Conservation (phyloP, 2,113 vertebrate species). For the Sus scrofa region DNA sequence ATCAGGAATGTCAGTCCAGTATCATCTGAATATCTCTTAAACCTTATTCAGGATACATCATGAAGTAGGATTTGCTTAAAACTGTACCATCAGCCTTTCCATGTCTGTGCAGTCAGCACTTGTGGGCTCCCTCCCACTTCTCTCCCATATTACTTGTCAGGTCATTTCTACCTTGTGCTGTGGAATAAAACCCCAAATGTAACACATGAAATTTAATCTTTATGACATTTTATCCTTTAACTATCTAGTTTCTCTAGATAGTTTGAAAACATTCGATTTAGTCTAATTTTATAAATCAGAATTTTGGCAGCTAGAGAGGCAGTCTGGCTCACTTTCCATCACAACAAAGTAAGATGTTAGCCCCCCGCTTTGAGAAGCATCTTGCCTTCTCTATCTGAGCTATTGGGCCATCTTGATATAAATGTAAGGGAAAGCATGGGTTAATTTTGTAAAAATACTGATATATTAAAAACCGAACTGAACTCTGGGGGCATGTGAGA, state of each 20-base stretch:
- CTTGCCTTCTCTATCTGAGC: conserved; percentile 4
- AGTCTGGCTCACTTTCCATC: neutral
- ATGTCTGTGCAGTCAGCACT: neutral
- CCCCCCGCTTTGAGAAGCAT: neutral
- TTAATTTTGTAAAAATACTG: conserved; percentile 12
- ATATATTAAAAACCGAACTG: conserved; percentile 46
- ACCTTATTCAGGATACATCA: neutral
- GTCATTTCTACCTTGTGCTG: neutral
- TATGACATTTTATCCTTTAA: conserved; percentile 34
- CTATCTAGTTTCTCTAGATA: conserved; percentile 22
- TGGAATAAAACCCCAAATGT: conserved; percentile 2
- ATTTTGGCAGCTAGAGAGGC: neutral
- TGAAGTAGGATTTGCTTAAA: neutral
- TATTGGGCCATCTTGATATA: neutral
- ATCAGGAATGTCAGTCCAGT: neutral
- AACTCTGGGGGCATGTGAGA: neutral
- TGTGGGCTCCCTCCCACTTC: neutral
- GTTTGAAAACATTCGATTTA: conserved; percentile 4
- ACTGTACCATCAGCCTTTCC: neutral
- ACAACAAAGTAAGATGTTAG: neutral
- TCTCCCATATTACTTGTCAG: neutral
- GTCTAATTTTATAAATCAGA: conserved; percentile 43
- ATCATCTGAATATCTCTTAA: neutral
- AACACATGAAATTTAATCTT: conserved; percentile 33
- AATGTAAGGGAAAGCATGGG: conserved; percentile 36